These are phyloP conservation scores for Gasterosteus aculeatus DNA, from an alignment of 2,113 vertebrate genomes.

Conservation along the genomic window DNA sequence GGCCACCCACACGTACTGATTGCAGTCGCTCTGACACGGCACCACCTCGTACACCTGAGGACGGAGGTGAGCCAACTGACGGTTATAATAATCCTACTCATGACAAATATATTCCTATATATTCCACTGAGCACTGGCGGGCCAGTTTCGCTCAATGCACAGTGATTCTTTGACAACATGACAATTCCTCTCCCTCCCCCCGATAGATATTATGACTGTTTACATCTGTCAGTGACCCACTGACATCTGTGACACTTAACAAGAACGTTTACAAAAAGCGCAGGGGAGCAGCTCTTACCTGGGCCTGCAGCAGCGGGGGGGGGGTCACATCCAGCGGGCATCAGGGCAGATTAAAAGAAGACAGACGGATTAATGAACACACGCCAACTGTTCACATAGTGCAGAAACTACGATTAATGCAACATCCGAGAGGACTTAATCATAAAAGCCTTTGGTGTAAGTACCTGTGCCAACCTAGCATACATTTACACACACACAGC, in stretches of 20 bases:
- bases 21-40: slow-evolving; percentile 95
- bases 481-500: not conserved
- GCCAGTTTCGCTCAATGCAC: slow-evolving; percentile 21
- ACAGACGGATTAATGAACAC: slow-evolving; percentile 65
- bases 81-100: not conserved
- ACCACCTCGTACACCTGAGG: slow-evolving; percentile 95
- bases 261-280: slow-evolving; percentile 9
- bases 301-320: slow-evolving; percentile 72
- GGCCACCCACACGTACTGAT: slow-evolving; percentile 92
- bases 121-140: slow-evolving; percentile 4
- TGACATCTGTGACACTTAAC: slow-evolving; percentile 46
- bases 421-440: slow-evolving; percentile 45
- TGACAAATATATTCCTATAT: not conserved
- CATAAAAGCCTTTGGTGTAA: slow-evolving; percentile 44
- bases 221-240: slow-evolving; percentile 49
- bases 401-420: slow-evolving; percentile 59
- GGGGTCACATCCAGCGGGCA: slow-evolving; percentile 46
- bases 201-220: slow-evolving; percentile 18
- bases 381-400: slow-evolving; percentile 60
- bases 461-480: slow-evolving; percentile 43
- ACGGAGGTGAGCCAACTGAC: not conserved
- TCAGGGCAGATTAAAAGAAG: slow-evolving; percentile 50
- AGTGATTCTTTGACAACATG: slow-evolving; percentile 34
- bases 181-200: slow-evolving; percentile 37
- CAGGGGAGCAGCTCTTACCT: slow-evolving; percentile 74